Base-by-base conservation (phyloP, 2,797 vertebrate genomes). In the Geotrypetes seraphini region DNA sequence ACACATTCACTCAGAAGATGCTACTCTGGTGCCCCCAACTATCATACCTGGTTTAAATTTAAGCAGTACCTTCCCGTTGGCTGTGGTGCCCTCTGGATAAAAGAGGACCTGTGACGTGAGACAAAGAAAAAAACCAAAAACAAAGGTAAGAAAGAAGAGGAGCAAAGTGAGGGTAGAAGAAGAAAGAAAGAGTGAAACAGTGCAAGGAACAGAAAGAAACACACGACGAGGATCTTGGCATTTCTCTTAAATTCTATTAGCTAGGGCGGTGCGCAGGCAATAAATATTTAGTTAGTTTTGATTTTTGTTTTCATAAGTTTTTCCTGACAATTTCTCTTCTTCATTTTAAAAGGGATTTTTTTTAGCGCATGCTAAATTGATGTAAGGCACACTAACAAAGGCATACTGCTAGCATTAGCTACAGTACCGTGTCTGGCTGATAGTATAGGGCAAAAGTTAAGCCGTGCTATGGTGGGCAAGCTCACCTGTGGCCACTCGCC, bases 401-500 rank as follows among this genome's bases (percentile, higher is more conserved):
- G n/a, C n/a, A n/a, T n/a, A n/a, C n/a, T n/a, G n/a, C n/a, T n/a
- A n/a, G n/a, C n/a, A n/a, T n/a, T n/a, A n/a, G n/a, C n/a, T n/a
- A n/a, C n/a, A n/a, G n/a, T n/a, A n/a, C n/a, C n/a, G n/a, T n/a
- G n/a, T n/a, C n/a, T n/a, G n/a, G n/a, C n/a, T n/a, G n/a, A n/a
- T n/a, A n/a, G n/a, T n/a, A n/a, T n/a, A n/a, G n/a, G n/a, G 10
- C 9, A 2, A 7, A 7, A 7, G 2, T 9, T 2, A 12, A 1
- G 7, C 5, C 12, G 14, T 14, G 13, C 21, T 8, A 6, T 1
- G 8, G 10, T 7, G 13, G 12, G 14, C 19, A 13, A 13, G 43
- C 53, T 19, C 25, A 92, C 90, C 87, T 94, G 91, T 29, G 90
- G 88, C 90, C 91, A 94, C 77, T 63, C 69, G 22, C 86, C 87